Conservation (phyloP, 1,140 invertebrate genomes). For the Pseudomyrmex flavicornis region DNA sequence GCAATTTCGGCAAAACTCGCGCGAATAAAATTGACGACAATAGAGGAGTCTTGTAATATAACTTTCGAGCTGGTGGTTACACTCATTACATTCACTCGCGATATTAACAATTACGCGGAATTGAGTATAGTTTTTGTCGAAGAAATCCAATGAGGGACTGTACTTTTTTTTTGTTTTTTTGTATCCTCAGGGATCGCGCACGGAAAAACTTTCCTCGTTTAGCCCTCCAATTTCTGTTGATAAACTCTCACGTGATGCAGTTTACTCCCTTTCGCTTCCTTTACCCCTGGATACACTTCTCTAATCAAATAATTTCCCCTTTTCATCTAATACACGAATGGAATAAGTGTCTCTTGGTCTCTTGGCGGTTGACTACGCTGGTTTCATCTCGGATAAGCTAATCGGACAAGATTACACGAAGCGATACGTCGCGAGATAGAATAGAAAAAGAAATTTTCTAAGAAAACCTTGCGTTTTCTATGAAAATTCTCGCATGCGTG, state of each 20-base stretch:
- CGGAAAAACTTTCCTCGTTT: slow-evolving; percentile 68
- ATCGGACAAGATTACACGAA: slow-evolving; percentile 20
- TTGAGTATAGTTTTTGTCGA: not conserved
- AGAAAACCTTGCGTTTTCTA: not conserved
- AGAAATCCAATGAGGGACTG: slow-evolving; percentile 22
- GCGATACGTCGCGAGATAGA: not conserved
- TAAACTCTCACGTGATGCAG: slow-evolving; percentile 66
- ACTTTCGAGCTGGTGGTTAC: slow-evolving; percentile 1
- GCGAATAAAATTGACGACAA: not conserved
- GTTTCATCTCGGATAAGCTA: not conserved
- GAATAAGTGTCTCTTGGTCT: slow-evolving; percentile 59
- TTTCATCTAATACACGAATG: slow-evolving; percentile 63
- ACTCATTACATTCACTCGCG: slow-evolving; percentile 33
- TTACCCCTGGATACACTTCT: slow-evolving; percentile 39
- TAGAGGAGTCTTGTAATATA: not conserved
- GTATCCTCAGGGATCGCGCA: slow-evolving; percentile 10
- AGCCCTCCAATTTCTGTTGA: slow-evolving; percentile 65
- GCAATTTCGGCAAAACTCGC: not conserved
- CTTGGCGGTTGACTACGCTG: not conserved
- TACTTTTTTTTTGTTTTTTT: slow-evolving; percentile 16
- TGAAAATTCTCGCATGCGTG: not conserved
- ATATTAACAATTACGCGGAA: slow-evolving; percentile 25
- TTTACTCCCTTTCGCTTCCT: slow-evolving; percentile 53
- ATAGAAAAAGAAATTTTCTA: not conserved
- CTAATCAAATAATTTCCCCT: slow-evolving; percentile 69